Base-by-base conservation (phyloP, 2,113 vertebrate genomes). In the Varanus salvator region DNA sequence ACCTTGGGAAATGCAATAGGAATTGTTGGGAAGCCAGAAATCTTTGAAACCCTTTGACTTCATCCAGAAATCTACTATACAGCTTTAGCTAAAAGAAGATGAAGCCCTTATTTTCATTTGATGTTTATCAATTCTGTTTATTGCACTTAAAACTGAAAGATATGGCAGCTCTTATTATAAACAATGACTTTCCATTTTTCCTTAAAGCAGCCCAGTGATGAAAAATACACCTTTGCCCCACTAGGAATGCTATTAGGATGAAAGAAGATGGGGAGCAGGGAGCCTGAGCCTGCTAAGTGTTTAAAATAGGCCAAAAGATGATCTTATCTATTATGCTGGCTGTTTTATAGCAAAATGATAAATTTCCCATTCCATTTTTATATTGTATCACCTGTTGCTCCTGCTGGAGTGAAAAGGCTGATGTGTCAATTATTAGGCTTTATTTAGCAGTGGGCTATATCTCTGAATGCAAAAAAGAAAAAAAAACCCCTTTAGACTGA, bases 1-100 rank as follows among this genome's bases (percentile, higher is more conserved):
- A 98, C 97, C 97, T 98, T 98, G 97, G 97, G 97, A 98, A 96
- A 97, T 96, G 94, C 68, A 93, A 97, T 94, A 94, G 94, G 97
- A 97, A 97, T 96, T 96, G 96, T 95, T 21, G 96, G 96, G 90
- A 96, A 96, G 92, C 87, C 92, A 94, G 92, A 95, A 95, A 93
- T 94, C 95, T 95, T 95, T 96, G 96, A 97, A 93, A 95, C 92
- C 90, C 89, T 95, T 97, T 96, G 94, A 89, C 96, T 92, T 96
- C 94, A 89, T 76, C 94, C 93, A 92, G 94, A 96, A 88, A 95
- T 95, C 94, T 94, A 91, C 91, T 90, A 92, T 94, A 88, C 15
- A 50, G 88, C 92, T 96, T 96, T 95, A 92, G 84, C 92, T 95
- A 84, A 86, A 94, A 93, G 93, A 92, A 93, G 80, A 95, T 66